Base-by-base conservation (phyloP, 2,797 vertebrate species). In the Gephyroberyx darwinii region DNA sequence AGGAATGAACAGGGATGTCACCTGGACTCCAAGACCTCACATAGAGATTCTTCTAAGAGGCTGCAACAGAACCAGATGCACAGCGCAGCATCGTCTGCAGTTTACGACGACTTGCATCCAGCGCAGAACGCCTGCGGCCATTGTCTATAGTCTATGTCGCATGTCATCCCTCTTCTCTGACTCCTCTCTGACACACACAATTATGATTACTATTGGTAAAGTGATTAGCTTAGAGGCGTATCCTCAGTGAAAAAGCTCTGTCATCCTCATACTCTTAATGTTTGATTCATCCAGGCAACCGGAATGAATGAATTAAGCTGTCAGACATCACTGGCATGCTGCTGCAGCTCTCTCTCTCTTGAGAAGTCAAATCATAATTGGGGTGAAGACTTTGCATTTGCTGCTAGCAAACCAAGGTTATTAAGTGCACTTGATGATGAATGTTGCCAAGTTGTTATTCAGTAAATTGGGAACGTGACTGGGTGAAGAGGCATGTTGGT, bases 1-100 rank as follows among this genome's bases (percentile, higher is more conserved):
- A 47, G 61, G 78, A 70, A 90, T 85, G 31, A 75, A 57, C 59
- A 60, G 58, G 68, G 66, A 75, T 65, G 65, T 84, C 81, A 84
- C 66, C 75, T 74, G 39, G 71, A 81, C 51, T 71, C 65, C 19
- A 39, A 30, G 35, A 43, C 39, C 5, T 20, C 63, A 9, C 19
- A 41, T 8, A 4, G 35, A 43, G 30, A 55, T 26, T 26, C n/a
- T 31, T 22, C 20, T 68, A 30, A 52, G 57, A 57, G 82, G 12
- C 48, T 55, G 54, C 74, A 65, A 50, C 52, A 41, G 35, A 41
- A 20, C 19, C 26, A 37, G 20, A 50, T 10, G 37, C 1, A 64
- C 45, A 66, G 69, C 43, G 55, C 51, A 47, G 67, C 47, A n/a
- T 30, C 3, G 8, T 60, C 73, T 51, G 47, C 48, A 43, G 48